These are phyloP conservation scores for Hypotaenidia okinawae DNA, from an alignment of 2,797 vertebrate genomes.

Conservation along the genomic window DNA sequence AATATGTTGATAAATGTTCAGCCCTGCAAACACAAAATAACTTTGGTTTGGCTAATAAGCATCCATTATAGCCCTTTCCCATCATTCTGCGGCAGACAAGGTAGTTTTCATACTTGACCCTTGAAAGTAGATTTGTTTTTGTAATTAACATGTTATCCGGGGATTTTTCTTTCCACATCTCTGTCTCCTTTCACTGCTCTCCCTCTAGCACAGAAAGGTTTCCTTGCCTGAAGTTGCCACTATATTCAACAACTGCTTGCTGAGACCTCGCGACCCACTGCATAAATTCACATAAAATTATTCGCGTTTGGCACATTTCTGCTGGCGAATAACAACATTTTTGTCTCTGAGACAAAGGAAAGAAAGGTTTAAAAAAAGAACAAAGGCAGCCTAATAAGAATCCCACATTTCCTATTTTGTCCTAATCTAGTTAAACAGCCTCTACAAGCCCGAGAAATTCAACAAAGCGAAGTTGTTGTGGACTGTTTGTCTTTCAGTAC, in stretches of 20 bases:
- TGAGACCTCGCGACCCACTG: slow-evolving; percentile 28
- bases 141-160: slow-evolving; percentile 51
- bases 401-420: slow-evolving; percentile 15
- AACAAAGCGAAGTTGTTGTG: neutral
- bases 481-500: slow-evolving; percentile 5
- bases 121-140: slow-evolving; percentile 45
- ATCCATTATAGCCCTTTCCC: slow-evolving; percentile 19
- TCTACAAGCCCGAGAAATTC: slow-evolving; percentile 24
- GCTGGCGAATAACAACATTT: slow-evolving; percentile 19
- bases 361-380: slow-evolving; percentile 18
- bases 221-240: slow-evolving; percentile 44
- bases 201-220: slow-evolving; percentile 28
- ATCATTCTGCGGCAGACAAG: slow-evolving; percentile 17
- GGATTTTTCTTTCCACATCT: slow-evolving; percentile 40
- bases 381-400: slow-evolving; percentile 46
- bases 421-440: slow-evolving; percentile 8
- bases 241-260: slow-evolving; percentile 45
- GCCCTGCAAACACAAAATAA: slow-evolving; percentile 49
- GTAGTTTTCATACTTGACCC: slow-evolving; percentile 39
- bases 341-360: slow-evolving; percentile 54
- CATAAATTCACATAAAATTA: slow-evolving; percentile 54
- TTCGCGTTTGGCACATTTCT: slow-evolving; percentile 52
- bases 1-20: slow-evolving; percentile 16
- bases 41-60: slow-evolving; percentile 17
- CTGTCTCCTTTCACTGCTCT: slow-evolving; percentile 2